Evolutionary conservation across 2,888 invertebrate genomes (phyloP).

Genomic region (Cryptocheilus praepositus): DNA sequence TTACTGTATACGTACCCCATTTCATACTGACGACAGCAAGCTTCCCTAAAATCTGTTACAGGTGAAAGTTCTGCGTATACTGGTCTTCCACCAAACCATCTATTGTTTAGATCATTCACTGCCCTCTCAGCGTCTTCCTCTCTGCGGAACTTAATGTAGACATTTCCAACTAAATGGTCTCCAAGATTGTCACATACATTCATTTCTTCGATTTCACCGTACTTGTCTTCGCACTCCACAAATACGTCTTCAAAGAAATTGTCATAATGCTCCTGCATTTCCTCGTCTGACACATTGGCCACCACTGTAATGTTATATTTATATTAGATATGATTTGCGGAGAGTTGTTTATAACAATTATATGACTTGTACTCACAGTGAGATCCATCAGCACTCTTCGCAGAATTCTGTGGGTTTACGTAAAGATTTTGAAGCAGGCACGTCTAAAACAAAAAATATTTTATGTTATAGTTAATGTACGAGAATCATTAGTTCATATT

Average conservation of each 20-base stretch:
- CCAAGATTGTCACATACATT: slow-evolving; percentile 99
- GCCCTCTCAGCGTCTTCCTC: slow-evolving; percentile 99
- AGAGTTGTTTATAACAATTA: not conserved
- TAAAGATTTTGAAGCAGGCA: slow-evolving; percentile 97
- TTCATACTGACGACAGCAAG: slow-evolving; percentile 99
- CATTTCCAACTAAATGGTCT: slow-evolving; percentile 98
- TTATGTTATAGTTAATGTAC: not conserved
- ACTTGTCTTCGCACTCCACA: slow-evolving; percentile 98
- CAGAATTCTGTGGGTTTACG: slow-evolving; percentile 98
- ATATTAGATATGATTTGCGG: not conserved
- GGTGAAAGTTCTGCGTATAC: slow-evolving; percentile 99
- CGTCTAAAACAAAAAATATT: slow-evolving; percentile 81
- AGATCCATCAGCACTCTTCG: slow-evolving; percentile 97
- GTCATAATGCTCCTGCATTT: slow-evolving; percentile 99
- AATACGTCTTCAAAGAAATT: slow-evolving; percentile 99
- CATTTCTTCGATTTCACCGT: slow-evolving; percentile 99
- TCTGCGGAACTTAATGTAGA: slow-evolving; percentile 98
- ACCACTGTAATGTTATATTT: slow-evolving; percentile 80
- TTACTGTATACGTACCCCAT: slow-evolving; percentile 83
- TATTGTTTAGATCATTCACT: slow-evolving; percentile 96
- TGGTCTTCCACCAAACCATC: slow-evolving; percentile 99
- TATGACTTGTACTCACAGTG: slow-evolving; percentile 82
- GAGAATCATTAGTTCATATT: not conserved
- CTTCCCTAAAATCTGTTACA: slow-evolving; percentile 99
- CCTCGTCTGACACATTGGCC: slow-evolving; percentile 96